phyloP scores from a whole-genome alignment of 2,113 vertebrate genomes.

The Haemorhous mexicanus region DNA sequence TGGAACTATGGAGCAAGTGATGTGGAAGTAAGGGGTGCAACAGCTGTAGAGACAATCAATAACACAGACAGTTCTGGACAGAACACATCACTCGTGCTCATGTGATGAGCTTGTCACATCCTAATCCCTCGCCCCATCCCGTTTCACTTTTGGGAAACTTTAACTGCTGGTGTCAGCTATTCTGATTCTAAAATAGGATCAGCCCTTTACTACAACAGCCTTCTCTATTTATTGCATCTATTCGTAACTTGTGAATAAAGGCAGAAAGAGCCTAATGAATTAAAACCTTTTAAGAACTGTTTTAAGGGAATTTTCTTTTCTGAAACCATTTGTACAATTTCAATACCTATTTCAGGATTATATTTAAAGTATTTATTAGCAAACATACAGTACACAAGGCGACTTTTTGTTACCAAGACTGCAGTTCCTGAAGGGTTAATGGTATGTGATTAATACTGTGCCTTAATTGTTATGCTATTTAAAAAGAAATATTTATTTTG shows the following conservation, averaged over 20 bases:
- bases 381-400: constrained; percentile 67
- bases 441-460: constrained; percentile 88
- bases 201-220: constrained; percentile 77
- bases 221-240: constrained; percentile 81
- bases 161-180: constrained; percentile 91
- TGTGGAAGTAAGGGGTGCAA: constrained; percentile 77
- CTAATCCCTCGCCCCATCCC: constrained; percentile 87
- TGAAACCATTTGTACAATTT: constrained; percentile 75
- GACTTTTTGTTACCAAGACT: constrained; percentile 72
- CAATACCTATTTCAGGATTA: constrained; percentile 76
- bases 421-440: constrained; percentile 80
- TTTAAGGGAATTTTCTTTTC: constrained; percentile 69
- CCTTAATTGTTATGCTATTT: constrained; percentile 99
- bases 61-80: constrained; percentile 91
- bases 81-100: constrained; percentile 92
- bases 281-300: constrained; percentile 78
- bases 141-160: constrained; percentile 89
- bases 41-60: constrained; percentile 82
- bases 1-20: constrained; percentile 76
- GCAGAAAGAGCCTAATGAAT: constrained; percentile 72
- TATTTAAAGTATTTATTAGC: constrained; percentile 84
- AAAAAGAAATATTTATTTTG: constrained; percentile 98
- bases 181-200: constrained; percentile 89
- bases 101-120: constrained; percentile 97
- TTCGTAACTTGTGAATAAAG: constrained; percentile 75